phyloP scores from a whole-genome alignment of 92 coral and sea anemone species.

The Zoanthus sociatus region DNA sequence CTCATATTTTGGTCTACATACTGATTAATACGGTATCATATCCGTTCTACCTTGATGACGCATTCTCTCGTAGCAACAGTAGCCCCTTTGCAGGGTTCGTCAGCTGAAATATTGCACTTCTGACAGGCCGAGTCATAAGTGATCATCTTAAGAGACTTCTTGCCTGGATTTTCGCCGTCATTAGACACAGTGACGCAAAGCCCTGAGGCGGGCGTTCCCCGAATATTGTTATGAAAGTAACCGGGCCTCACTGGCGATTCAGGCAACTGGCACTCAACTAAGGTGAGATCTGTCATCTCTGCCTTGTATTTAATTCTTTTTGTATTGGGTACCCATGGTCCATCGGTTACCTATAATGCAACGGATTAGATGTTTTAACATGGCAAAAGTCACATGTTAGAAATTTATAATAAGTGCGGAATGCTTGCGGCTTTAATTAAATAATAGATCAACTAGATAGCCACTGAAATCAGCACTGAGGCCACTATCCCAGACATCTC shows the following conservation, averaged over 20 bases:
- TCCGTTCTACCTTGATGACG: constrained; percentile 16
- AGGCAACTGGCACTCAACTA: constrained; percentile 19
- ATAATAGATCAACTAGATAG: no score
- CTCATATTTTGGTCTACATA: not conserved
- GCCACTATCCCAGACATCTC: no score
- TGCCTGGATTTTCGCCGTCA: constrained; percentile 8
- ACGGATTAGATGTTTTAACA: not conserved
- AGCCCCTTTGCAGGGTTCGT: not conserved
- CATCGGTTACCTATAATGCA: not conserved
- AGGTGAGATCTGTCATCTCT: not conserved
- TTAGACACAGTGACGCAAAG: not conserved
- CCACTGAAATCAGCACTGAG: no score
- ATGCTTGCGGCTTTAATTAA: no score
- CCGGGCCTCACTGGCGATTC: constrained; percentile 29
- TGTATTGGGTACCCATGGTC: constrained; percentile 31
- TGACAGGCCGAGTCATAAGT: constrained; percentile 35
- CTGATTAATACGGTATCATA: not conserved
- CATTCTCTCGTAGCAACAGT: constrained; percentile 16
- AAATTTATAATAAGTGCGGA: not conserved
- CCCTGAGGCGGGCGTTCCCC: constrained; percentile 13
- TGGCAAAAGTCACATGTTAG: no score
- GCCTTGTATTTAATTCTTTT: not conserved
- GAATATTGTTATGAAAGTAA: not conserved
- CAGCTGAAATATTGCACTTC: not conserved
- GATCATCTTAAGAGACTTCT: constrained; percentile 22